These are phyloP conservation scores for Alethe castanea DNA, from an alignment of 2,113 vertebrate species.

Conservation along the genomic window DNA sequence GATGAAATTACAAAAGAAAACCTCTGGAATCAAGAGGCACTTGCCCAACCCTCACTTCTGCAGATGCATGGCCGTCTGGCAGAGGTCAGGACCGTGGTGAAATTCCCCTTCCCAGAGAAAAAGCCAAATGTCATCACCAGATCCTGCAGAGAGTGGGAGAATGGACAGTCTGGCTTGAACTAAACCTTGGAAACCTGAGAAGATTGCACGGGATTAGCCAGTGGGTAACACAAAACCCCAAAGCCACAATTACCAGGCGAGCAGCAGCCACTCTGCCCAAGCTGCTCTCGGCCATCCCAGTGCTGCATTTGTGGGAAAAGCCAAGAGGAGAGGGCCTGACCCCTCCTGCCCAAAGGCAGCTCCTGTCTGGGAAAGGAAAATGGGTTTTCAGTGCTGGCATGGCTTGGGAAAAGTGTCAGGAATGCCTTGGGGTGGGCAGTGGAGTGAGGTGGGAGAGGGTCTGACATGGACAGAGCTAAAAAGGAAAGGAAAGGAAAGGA, in stretches of 20 bases:
- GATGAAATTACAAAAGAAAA: not conserved
- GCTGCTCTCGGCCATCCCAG: constrained; percentile 27
- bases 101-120: not conserved
- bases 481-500: not conserved
- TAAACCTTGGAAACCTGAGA: constrained; percentile 43
- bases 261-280: constrained; percentile 10
- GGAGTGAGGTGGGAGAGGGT: not conserved
- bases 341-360: not conserved
- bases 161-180: not conserved
- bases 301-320: not conserved
- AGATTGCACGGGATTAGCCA: constrained; percentile 27
- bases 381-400: not conserved
- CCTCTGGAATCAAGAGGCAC: not conserved
- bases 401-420: not conserved
- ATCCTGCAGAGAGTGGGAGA: not conserved
- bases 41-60: not conserved
- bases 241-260: constrained; percentile 26
- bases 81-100: not conserved
- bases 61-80: not conserved
- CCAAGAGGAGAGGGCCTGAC: not conserved
- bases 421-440: not conserved
- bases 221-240: constrained; percentile 50
- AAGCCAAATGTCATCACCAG: not conserved
- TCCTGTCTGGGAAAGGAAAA: not conserved
- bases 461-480: not conserved